phyloP scores from a whole-genome alignment of 2,888 invertebrate species.

The Hydriomena furcata region DNA sequence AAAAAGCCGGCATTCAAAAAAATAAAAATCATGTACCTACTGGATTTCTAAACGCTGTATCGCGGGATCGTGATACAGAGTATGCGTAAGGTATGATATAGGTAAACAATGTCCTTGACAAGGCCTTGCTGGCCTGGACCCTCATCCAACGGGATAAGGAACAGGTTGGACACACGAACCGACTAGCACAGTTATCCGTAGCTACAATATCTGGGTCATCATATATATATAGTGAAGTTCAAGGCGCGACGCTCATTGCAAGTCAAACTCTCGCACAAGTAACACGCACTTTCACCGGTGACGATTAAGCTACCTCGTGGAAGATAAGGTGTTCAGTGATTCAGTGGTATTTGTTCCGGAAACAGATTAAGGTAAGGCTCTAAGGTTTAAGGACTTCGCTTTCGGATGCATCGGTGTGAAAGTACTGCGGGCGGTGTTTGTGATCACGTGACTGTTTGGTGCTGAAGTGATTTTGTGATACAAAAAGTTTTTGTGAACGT shows the following conservation, averaged over 20 bases:
- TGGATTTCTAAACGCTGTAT: constrained; percentile 13
- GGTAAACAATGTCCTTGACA: constrained; percentile 49
- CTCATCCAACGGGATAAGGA: constrained; percentile 63
- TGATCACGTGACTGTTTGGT: constrained; percentile 39
- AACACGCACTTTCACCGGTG: constrained; percentile 80
- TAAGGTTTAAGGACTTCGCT: constrained; percentile 40
- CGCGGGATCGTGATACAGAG: too few species aligned
- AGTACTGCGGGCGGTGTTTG: constrained; percentile 39
- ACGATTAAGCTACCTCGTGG: constrained; percentile 59
- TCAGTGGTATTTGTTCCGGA: constrained; percentile 64
- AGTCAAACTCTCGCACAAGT: constrained; percentile 73
- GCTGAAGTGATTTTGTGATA: constrained; percentile 38
- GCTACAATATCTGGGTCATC: constrained; percentile 89
- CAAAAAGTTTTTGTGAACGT: constrained; percentile 32
- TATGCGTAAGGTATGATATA: constrained; percentile 18
- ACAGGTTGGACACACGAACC: constrained; percentile 65
- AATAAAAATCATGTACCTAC: constrained; percentile 10
- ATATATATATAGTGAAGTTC: constrained; percentile 93
- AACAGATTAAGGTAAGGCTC: constrained; percentile 66
- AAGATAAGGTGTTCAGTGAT: constrained; percentile 72
- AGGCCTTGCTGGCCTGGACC: constrained; percentile 53
- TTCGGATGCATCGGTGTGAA: constrained; percentile 40
- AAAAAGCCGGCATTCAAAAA: constrained; percentile 5
- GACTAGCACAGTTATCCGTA: constrained; percentile 76
- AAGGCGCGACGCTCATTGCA: constrained; percentile 88